Evolutionary conservation across 2,888 invertebrate genomes (phyloP).

Genomic region (Strigamia crassipes): DNA sequence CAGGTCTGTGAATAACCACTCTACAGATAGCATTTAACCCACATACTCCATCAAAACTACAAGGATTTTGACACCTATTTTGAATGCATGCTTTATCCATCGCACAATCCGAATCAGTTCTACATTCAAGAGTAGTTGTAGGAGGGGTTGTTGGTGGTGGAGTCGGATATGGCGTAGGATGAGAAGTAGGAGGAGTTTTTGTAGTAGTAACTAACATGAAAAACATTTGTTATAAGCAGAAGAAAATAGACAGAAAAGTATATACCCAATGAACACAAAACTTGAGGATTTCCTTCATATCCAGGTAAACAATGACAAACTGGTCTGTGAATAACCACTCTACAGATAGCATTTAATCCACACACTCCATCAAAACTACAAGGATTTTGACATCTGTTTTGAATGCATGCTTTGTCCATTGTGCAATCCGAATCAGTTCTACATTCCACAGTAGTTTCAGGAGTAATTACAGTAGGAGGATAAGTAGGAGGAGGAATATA

Average conservation of each 20-base stretch:
- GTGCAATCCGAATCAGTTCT: no score
- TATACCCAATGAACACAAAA: no score
- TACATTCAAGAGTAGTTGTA: slow-evolving; percentile 60
- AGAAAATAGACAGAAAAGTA: no score
- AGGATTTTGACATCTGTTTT: no score
- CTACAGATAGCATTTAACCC: slow-evolving; percentile 76
- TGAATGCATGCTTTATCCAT: slow-evolving; percentile 74
- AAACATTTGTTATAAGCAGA: no score
- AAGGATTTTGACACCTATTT: slow-evolving; percentile 65
- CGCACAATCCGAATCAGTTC: slow-evolving; percentile 65
- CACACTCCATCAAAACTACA: no score
- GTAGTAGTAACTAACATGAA: neutral
- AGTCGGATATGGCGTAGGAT: neutral
- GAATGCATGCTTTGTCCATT: no score
- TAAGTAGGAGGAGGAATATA: neutral
- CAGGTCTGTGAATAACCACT: slow-evolving; percentile 70
- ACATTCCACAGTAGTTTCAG: no score
- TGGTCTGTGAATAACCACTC: no score
- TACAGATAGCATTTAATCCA: no score
- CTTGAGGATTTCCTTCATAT: no score
- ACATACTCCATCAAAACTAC: slow-evolving; percentile 57
- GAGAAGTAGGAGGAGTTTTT: neutral
- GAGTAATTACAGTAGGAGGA: neutral
- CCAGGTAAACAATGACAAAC: no score
- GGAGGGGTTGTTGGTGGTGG: neutral